Evolutionary conservation across 2,113 vertebrate species (phyloP).

Genomic region (Tachycineta bicolor): DNA sequence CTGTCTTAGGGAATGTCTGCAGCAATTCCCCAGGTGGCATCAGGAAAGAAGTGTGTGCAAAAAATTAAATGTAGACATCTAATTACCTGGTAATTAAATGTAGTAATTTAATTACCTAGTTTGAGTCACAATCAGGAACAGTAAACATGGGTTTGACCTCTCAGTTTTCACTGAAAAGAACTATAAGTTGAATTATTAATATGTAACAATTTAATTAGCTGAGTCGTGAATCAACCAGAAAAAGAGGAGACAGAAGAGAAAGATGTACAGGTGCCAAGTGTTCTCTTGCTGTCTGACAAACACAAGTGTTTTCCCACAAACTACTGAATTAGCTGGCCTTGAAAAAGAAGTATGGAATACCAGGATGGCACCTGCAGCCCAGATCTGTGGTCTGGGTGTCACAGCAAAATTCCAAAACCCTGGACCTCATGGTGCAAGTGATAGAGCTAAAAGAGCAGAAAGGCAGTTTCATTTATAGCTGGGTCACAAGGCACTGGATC

Average conservation of each 20-base stretch:
- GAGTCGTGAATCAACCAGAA: background rate
- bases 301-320: background rate
- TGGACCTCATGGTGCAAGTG: background rate
- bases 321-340: background rate
- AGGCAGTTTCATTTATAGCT: background rate
- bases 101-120: background rate
- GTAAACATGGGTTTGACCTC: background rate
- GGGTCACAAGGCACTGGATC: background rate
- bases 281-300: background rate
- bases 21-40: background rate
- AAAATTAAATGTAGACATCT: background rate
- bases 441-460: background rate
- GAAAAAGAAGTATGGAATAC: background rate
- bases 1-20: background rate
- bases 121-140: background rate
- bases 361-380: background rate
- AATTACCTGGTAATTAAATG: background rate
- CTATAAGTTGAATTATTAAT: background rate
- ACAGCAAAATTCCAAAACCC: too few species aligned
- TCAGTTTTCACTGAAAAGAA: background rate
- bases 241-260: background rate
- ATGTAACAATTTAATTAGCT: background rate
- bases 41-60: background rate
- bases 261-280: background rate
- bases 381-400: background rate